phyloP scores from a whole-genome alignment of 64 coral and sea anemone genomes.

The Stichodactyla mertensii region DNA sequence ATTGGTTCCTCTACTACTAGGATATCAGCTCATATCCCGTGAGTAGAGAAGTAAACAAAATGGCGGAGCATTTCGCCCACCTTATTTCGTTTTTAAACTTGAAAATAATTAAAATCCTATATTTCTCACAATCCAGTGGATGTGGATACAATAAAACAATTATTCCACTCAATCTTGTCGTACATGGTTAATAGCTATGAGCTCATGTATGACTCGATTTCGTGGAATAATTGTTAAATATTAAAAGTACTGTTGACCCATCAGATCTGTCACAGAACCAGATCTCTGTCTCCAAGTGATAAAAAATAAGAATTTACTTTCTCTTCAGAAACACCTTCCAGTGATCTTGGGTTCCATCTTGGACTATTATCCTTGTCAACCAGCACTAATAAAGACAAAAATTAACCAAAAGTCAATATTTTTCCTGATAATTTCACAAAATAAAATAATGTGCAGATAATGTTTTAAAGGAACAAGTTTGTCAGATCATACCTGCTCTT shows the following conservation, averaged over 20 bases:
- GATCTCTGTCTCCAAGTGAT: conserved; percentile 70
- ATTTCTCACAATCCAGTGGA: no score
- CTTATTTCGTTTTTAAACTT: no score
- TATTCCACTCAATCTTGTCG: no score
- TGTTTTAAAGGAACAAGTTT: background rate
- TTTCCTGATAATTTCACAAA: background rate
- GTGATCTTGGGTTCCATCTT: conserved; percentile 64
- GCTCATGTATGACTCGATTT: background rate
- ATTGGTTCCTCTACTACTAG: no score
- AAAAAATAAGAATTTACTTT: conserved; percentile 90
- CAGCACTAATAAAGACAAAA: conserved; percentile 55
- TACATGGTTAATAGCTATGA: no score
- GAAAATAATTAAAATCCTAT: no score
- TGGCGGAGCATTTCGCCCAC: no score
- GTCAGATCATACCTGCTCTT: conserved; percentile 51
- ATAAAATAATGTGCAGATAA: background rate
- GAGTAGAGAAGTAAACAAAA: no score
- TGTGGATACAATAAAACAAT: no score
- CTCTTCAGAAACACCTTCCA: conserved; percentile 63
- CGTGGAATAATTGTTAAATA: no score
- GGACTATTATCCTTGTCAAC: conserved; percentile 94
- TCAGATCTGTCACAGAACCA: conserved; percentile 40
- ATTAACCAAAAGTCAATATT: background rate
- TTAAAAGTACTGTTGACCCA: background rate
- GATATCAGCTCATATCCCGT: no score